Evolutionary conservation across 2,888 invertebrate genomes (phyloP), one percentile per base, ranked within the genome.

Genomic region (Trissoscelio sp.): DNA sequence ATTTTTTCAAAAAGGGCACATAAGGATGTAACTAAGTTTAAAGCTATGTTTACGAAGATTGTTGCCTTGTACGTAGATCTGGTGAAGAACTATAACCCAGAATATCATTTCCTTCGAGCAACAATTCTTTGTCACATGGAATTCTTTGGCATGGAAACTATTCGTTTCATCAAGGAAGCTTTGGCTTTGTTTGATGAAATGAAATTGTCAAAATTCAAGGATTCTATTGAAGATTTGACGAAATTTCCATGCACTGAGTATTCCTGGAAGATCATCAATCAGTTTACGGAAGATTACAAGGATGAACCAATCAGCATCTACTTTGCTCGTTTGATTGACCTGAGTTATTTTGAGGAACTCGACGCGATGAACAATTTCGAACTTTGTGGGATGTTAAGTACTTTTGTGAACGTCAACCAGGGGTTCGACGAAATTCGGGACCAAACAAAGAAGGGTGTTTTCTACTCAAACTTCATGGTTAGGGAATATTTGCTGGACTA

Each of bases 11-110:
- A n/a, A 9, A 3, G 11, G 6, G n/a, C n/a, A n/a, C n/a, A n/a
- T n/a, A n/a, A n/a, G n/a, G n/a, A n/a, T n/a, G n/a, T n/a, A n/a
- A n/a, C n/a, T n/a, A n/a, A n/a, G n/a, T 46, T 67, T 5, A 24
- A 31, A 0, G 34, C 31, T 5, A 75, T 75, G 67, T 67, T 75
- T 14, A 66, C 44, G 2, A 75, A 75, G 20, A 67, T 75, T n/a
- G 20, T 75, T 9, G 42, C 58, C 1, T 3, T 75, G 2, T 67
- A 75, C 9, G 55, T 67, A 0, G 37, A 66, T 0, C 11, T 75
- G 12, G 2, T 12, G 0, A 11, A 18, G 5, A 14, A n/a, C 0
- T 6, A 28, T 7, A 5, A 60, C 20, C 6, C 46, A n/a, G 67
- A 75, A 9, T 48, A 22, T 2, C 58, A 75, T 34, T 66, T 67